Evolutionary conservation across 2,888 invertebrate species (phyloP).

Genomic region (Sinelater perroti): DNA sequence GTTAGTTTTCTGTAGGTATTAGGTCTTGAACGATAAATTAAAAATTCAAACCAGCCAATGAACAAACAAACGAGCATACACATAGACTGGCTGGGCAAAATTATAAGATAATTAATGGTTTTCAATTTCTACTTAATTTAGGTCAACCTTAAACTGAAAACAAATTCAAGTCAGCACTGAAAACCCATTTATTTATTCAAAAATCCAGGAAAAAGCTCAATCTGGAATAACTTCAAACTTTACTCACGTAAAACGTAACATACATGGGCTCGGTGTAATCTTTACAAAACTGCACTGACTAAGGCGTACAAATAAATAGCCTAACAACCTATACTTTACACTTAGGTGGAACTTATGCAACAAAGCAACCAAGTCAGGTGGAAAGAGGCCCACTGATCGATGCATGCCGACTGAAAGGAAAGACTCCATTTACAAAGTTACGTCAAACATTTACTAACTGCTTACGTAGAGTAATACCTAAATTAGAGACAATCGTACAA

Average conservation of each 20-base stretch:
- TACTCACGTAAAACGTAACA: constrained; percentile 37
- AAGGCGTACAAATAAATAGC: constrained; percentile 30
- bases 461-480: constrained; percentile 30
- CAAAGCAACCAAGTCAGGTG: constrained; percentile 10
- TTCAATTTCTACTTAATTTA: too few species aligned
- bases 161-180: too few species aligned
- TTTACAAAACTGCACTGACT: constrained; percentile 34
- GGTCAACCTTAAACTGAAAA: too few species aligned
- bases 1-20: too few species aligned
- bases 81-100: too few species aligned
- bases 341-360: constrained; percentile 22
- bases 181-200: too few species aligned
- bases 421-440: constrained; percentile 31
- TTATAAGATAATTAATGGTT: too few species aligned
- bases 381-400: constrained; percentile 34
- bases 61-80: too few species aligned
- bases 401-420: constrained; percentile 21
- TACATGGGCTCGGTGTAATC: constrained; percentile 36
- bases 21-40: too few species aligned
- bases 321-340: constrained; percentile 25
- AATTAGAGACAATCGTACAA: constrained; percentile 29
- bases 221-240: constrained; percentile 31
- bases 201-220: too few species aligned
- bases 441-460: constrained; percentile 35
- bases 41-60: too few species aligned